Conservation (phyloP, 2,113 vertebrate genomes). For the Drymodes brunneopygia region DNA sequence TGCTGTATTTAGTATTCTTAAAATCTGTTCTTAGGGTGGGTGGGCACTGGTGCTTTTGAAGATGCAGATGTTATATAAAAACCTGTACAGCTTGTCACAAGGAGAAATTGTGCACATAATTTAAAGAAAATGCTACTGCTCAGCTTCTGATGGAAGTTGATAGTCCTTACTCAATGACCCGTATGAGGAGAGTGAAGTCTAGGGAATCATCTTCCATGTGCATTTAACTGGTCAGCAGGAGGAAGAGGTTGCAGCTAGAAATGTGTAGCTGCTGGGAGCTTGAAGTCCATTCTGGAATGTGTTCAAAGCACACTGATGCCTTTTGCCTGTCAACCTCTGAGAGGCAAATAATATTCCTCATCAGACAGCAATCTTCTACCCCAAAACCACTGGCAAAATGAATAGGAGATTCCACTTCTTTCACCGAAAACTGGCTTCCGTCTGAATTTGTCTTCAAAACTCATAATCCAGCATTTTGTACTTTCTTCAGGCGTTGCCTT, state of each 20-base stretch:
- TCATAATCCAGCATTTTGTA: not conserved
- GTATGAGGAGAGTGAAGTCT: not conserved
- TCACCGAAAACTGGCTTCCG: not conserved
- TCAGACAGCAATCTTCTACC: not conserved
- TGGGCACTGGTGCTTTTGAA: not conserved
- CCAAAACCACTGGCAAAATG: not conserved
- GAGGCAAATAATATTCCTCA: not conserved
- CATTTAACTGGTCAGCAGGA: not conserved
- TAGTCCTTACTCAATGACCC: not conserved
- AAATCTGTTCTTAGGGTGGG: not conserved
- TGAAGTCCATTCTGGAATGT: not conserved
- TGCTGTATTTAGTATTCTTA: not conserved
- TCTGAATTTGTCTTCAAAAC: not conserved
- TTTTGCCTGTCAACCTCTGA: not conserved
- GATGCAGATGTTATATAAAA: not conserved
- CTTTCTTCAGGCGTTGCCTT: not conserved
- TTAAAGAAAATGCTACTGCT: not conserved
- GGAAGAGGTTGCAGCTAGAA: not conserved
- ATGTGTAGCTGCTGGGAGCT: not conserved
- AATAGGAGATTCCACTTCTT: not conserved
- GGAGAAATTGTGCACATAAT: not conserved
- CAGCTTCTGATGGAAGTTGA: not conserved
- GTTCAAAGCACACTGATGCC: fast-evolving
- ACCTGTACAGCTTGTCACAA: not conserved
- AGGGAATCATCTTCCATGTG: not conserved